Evolutionary conservation across 2,113 vertebrate species (phyloP).

Genomic region (Rhinolophus ferrumequinum): DNA sequence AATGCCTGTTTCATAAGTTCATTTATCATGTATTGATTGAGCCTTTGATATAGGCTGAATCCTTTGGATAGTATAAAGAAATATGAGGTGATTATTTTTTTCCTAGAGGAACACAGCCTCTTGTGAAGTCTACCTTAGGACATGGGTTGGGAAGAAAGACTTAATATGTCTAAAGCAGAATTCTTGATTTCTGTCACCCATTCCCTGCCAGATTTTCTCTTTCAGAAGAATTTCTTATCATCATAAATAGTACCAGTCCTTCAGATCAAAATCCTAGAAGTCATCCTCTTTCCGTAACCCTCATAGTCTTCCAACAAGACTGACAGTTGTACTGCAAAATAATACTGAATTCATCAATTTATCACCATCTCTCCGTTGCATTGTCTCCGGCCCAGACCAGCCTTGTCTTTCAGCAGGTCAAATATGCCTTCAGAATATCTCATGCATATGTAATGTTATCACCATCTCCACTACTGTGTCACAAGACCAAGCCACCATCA

Average conservation of each 20-base stretch:
- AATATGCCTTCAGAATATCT: background rate
- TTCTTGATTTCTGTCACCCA: background rate
- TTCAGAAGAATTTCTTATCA: background rate
- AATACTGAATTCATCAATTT: background rate
- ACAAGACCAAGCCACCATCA: background rate
- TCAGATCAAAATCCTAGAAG: background rate
- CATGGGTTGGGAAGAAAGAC: background rate
- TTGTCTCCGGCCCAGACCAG: background rate
- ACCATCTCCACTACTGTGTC: background rate
- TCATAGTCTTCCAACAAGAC: background rate
- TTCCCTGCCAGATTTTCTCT: background rate
- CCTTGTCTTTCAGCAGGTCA: background rate
- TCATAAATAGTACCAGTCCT: background rate
- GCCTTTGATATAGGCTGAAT: background rate
- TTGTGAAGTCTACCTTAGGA: background rate
- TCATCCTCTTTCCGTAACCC: background rate
- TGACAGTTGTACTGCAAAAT: background rate
- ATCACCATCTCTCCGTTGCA: background rate
- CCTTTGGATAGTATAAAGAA: background rate
- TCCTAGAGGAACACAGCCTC: background rate
- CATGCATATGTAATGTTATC: background rate
- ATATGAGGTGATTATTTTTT: background rate
- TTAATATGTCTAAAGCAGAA: background rate
- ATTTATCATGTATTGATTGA: background rate
- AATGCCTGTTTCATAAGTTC: background rate